Base-by-base conservation (phyloP, 1,140 invertebrate genomes). In the Babylonia areolata region DNA sequence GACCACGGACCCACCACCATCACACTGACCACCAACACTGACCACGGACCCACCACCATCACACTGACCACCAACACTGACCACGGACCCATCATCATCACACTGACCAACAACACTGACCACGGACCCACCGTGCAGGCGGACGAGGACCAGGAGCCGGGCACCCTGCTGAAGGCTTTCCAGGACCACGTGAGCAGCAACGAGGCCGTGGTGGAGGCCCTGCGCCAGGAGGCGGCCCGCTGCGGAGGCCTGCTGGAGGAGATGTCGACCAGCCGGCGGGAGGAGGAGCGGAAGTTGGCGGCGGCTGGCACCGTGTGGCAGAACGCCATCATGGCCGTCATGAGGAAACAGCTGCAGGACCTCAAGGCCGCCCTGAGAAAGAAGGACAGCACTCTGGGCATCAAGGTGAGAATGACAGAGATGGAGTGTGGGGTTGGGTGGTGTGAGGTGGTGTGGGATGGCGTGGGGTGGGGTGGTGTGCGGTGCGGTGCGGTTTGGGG, bases 311-410 rank as follows among this genome's bases (percentile, higher is more conserved):
- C 46, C 75, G 86, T 88, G 1, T 90, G 90, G 90, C 90, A 90
- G 81, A 77, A 85, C 11, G 90, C 90, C 54, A 89, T 90, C 35
- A 87, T 90, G 88, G 87, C 88, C 81, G 90, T 90, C 37, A 89
- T 90, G 90, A 84, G 90, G 77, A 88, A 87, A 17, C 90, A 90
- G 54, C 80, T 90, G 2, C 88, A 90, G 78, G 90, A 90, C 86
- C 28, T 87, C 5, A 89, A 90, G 69, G 71, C 54, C 1, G 81
- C 87, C 64, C 73, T 71, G 17, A 33, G 88, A 31, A 87, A 86
- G 73, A 90, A 89, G 69, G 90, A 90, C 20, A 85, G 87, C 11
- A 81, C 86, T 2, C 71, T 89, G 20, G 78, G 82, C n/a, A 85
- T 90, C 54, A 80, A 81, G 35, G 89, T 77, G 35, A 12, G n/a